Evolutionary conservation across 1,140 invertebrate genomes (phyloP).

Genomic region (Dolichoris vasculosae): DNA sequence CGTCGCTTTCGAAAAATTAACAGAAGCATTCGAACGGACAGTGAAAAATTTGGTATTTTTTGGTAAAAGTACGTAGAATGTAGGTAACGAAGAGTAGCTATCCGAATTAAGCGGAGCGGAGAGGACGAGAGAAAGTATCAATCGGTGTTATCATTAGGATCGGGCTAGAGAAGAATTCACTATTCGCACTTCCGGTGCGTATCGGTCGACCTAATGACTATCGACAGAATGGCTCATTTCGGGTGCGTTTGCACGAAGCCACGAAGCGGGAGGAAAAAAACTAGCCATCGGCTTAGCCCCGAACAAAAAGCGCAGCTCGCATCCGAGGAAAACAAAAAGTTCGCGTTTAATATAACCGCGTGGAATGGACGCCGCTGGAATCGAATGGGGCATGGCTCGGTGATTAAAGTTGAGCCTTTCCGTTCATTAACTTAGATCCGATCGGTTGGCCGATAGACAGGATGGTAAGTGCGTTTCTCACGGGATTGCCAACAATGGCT

Average conservation of each 20-base stretch:
- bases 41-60: too few species aligned
- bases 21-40: too few species aligned
- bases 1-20: too few species aligned
- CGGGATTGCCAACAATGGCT: slow-evolving; percentile 17
- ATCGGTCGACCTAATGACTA: slow-evolving; percentile 29
- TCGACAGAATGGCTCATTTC: background rate
- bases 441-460: slow-evolving; percentile 33
- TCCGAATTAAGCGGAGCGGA: background rate
- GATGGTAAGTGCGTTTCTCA: slow-evolving; percentile 52
- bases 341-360: slow-evolving; percentile 22
- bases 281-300: background rate
- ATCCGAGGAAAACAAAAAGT: background rate
- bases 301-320: background rate
- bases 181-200: background rate
- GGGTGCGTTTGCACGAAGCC: background rate
- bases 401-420: slow-evolving; percentile 13
- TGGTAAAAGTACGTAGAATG: too few species aligned
- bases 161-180: background rate
- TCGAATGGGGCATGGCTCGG: background rate
- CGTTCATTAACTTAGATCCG: slow-evolving; percentile 45
- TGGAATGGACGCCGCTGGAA: background rate
- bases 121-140: background rate
- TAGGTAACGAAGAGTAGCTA: background rate
- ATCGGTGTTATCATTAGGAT: background rate
- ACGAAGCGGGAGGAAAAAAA: background rate